phyloP scores from a whole-genome alignment of 2,113 vertebrate genomes.

The Alaudala cheleensis region DNA sequence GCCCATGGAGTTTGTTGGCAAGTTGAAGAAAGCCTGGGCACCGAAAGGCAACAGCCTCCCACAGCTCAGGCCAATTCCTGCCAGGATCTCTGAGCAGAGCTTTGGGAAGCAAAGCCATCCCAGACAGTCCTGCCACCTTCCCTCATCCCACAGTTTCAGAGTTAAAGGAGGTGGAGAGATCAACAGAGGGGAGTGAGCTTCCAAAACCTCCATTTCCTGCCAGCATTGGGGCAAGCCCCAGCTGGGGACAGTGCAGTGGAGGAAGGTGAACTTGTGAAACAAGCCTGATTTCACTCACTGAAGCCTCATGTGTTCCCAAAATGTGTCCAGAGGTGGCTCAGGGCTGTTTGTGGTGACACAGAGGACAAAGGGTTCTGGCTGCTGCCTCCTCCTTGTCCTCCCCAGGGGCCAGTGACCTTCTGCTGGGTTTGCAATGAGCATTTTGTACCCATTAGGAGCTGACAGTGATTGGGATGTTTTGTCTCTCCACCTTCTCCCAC shows the following conservation, averaged over 20 bases:
- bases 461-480: background rate
- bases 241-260: background rate
- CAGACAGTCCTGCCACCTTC: background rate
- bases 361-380: background rate
- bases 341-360: background rate
- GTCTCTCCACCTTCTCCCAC: background rate
- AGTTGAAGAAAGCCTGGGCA: slow-evolving; percentile 61
- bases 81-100: background rate
- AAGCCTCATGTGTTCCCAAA: background rate
- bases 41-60: background rate
- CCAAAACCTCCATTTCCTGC: background rate
- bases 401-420: background rate
- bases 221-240: background rate
- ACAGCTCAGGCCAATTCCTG: background rate
- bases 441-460: background rate
- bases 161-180: background rate
- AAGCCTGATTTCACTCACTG: background rate
- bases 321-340: background rate
- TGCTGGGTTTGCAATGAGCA: background rate
- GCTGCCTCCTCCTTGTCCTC: background rate
- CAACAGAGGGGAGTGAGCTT: background rate
- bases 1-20: slow-evolving; percentile 67
- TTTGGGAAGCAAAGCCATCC: background rate
- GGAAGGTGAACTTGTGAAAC: background rate
- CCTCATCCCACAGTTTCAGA: background rate